Percentiles rank a stretch among this genome's conserved stretches.
Conservation (phyloP, 2,797 vertebrate genomes). For the Emys orbicularis region DNA sequence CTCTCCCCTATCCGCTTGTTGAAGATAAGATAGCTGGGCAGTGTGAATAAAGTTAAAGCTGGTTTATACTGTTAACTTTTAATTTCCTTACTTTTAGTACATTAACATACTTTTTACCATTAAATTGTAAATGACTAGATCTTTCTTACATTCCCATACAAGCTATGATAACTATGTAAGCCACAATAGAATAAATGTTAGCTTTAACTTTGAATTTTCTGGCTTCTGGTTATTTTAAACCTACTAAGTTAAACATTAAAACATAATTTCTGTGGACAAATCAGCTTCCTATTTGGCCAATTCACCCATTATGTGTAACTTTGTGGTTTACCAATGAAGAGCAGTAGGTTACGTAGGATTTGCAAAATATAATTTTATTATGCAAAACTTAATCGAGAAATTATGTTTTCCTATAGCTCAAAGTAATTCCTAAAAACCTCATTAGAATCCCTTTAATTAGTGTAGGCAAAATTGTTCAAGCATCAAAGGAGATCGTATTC, state of each 20-base stretch:
- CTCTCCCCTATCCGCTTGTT: background rate
- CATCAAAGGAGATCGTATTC: constrained; percentile 44
- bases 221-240: background rate
- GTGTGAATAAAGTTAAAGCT: constrained; percentile 12
- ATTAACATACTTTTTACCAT: constrained; percentile 5
- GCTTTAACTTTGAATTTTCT: background rate
- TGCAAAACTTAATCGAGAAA: constrained; percentile 61
- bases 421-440: constrained; percentile 55
- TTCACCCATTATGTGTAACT: background rate
- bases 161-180: background rate
- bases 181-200: constrained; percentile 13
- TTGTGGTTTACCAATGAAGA: constrained; percentile 29
- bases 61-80: constrained; percentile 3
- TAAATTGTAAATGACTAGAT: constrained; percentile 7
- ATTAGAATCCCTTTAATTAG: constrained; percentile 62
- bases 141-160: constrained; percentile 10
- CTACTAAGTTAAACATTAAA: background rate
- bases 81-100: background rate
- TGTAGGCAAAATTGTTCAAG: constrained; percentile 49
- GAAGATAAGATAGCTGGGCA: background rate
- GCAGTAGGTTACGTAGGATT: constrained; percentile 17
- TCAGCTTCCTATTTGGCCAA: background rate
- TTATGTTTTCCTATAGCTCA: constrained; percentile 37
- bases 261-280: background rate
- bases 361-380: constrained; percentile 51